Evolutionary conservation across 2,113 vertebrate genomes (phyloP).

Genomic region (Catharus fuscescens): DNA sequence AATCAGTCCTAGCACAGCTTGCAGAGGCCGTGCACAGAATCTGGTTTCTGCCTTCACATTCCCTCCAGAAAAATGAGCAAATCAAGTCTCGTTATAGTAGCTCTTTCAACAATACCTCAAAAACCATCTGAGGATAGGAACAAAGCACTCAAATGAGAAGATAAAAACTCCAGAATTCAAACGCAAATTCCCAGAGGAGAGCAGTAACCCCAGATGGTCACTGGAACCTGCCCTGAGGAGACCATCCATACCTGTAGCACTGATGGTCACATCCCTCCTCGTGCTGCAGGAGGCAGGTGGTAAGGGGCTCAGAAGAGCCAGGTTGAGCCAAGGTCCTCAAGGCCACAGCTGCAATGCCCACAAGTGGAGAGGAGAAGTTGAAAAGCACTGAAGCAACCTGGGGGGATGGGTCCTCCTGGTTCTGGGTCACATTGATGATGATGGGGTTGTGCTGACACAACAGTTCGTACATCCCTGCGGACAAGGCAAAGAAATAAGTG

Average conservation of each 20-base stretch:
- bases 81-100: neutral
- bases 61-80: neutral
- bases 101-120: neutral
- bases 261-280: slow-evolving; percentile 74
- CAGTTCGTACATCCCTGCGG: slow-evolving; percentile 82
- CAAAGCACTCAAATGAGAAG: neutral
- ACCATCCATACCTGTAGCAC: slow-evolving; percentile 72
- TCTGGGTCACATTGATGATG: slow-evolving; percentile 79
- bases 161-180: neutral
- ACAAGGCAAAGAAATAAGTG: neutral
- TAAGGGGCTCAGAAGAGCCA: slow-evolving; percentile 69
- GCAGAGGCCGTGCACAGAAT: neutral
- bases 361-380: slow-evolving; percentile 83
- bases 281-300: slow-evolving; percentile 79
- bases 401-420: slow-evolving; percentile 68
- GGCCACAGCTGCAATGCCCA: slow-evolving; percentile 87
- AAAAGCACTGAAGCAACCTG: slow-evolving; percentile 78
- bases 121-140: neutral
- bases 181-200: neutral
- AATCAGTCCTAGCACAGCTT: neutral
- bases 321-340: slow-evolving; percentile 80
- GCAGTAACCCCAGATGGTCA: neutral
- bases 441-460: slow-evolving; percentile 89
- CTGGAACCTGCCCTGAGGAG: neutral
- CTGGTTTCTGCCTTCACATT: neutral